Conservation (phyloP, 2,797 vertebrate genomes). For the Aldrovandia affinis region DNA sequence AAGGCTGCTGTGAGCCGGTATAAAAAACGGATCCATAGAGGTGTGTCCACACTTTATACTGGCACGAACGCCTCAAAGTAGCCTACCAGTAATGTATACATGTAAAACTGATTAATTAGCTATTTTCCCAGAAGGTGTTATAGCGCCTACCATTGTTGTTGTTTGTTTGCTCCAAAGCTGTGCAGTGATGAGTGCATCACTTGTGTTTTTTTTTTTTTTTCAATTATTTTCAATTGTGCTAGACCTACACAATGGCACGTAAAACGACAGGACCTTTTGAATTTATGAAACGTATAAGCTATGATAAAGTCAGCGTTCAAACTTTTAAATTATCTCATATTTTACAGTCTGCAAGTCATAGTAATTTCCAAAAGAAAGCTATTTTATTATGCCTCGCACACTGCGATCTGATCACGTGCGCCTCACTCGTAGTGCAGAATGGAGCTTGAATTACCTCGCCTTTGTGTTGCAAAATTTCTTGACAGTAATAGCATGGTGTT, state of each 20-base stretch:
- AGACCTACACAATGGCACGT: background rate
- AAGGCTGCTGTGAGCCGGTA: background rate
- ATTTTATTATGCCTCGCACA: background rate
- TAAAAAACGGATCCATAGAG: background rate
- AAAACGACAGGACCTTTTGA: background rate
- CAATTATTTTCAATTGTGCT: too few species aligned
- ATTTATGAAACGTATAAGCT: background rate
- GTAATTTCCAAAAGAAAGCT: background rate
- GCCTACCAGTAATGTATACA: background rate
- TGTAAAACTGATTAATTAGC: too few species aligned
- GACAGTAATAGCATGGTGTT: background rate
- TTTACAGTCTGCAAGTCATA: background rate
- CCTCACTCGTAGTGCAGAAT: background rate
- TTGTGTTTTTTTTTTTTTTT: too few species aligned
- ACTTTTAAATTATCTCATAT: background rate
- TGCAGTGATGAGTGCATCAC: too few species aligned
- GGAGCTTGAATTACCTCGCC: background rate
- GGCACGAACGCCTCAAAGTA: background rate
- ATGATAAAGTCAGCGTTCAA: background rate
- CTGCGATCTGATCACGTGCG: background rate
- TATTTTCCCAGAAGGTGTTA: too few species aligned
- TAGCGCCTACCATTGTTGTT: too few species aligned
- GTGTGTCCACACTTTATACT: background rate
- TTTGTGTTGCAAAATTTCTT: background rate
- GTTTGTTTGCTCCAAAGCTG: too few species aligned